phyloP scores from a whole-genome alignment of 2,113 vertebrate species.

The Condylura cristata region DNA sequence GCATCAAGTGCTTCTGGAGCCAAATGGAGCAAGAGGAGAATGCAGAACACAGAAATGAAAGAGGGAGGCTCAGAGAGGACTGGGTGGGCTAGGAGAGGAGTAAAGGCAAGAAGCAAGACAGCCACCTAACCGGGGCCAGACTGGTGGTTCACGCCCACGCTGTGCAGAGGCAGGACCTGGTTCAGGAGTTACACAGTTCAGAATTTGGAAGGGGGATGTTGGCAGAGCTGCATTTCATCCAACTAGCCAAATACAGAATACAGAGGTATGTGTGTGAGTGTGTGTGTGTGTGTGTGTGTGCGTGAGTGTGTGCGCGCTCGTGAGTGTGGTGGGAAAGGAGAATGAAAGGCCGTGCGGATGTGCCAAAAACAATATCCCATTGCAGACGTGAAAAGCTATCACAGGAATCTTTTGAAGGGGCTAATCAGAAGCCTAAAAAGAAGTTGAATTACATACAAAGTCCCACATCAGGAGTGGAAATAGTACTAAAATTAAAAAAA shows the following conservation, averaged over 20 bases:
- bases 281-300: not conserved
- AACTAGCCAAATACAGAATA: conserved; percentile 19
- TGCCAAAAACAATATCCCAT: conserved; percentile 71
- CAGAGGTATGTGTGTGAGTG: not conserved
- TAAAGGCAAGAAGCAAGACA: not conserved
- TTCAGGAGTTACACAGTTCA: conserved; percentile 33
- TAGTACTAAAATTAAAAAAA: conserved; percentile 29
- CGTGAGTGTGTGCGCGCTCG: not conserved
- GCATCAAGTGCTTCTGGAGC: not conserved
- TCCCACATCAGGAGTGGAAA: conserved; percentile 23
- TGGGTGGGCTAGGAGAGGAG: rapidly evolving
- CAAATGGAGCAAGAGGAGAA: not conserved
- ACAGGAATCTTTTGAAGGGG: conserved; percentile 71
- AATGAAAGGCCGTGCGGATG: conserved; percentile 45
- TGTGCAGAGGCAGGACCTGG: conserved; percentile 23
- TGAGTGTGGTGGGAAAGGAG: not conserved
- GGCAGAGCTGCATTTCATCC: conserved; percentile 50
- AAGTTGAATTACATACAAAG: conserved; percentile 41
- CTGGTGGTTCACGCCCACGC: conserved; percentile 47
- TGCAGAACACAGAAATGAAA: conserved; percentile 15
- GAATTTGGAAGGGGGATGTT: conserved; percentile 56
- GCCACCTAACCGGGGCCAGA: conserved; percentile 30
- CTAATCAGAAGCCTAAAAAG: conserved; percentile 67
- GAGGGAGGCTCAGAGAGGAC: not conserved
- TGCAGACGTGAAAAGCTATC: conserved; percentile 62